Evolutionary conservation across 2,888 invertebrate species (phyloP).

Genomic region (Andrena haemorrhoa): DNA sequence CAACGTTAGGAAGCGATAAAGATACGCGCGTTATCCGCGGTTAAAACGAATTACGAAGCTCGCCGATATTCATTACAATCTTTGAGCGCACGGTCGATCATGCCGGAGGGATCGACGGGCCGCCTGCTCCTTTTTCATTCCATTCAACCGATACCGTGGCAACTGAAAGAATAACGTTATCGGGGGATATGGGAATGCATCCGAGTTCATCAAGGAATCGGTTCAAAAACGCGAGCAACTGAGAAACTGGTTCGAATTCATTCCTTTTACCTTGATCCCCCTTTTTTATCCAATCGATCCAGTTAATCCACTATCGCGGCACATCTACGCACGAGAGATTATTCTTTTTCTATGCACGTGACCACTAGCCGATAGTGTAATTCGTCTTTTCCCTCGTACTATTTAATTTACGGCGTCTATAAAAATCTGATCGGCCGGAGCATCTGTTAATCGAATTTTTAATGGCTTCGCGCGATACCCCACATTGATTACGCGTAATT

Average conservation of each 20-base stretch:
- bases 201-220: conserved; percentile 23
- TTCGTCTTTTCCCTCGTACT: conserved; percentile 6
- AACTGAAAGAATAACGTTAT: conserved; percentile 21
- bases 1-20: background rate
- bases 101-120: background rate
- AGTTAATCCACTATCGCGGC: conserved; percentile 60
- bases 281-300: conserved; percentile 59
- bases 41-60: conserved; percentile 1
- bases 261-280: conserved; percentile 48
- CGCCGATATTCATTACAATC: background rate
- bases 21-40: conserved; percentile 9
- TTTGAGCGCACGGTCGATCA: background rate
- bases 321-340: conserved; percentile 32
- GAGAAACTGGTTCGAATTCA: conserved; percentile 55
- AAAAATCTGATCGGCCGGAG: conserved; percentile 21
- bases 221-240: conserved; percentile 46
- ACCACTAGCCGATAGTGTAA: conserved; percentile 38
- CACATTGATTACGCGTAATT: conserved; percentile 22
- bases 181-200: conserved; percentile 1
- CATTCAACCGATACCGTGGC: background rate
- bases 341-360: conserved; percentile 47
- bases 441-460: conserved; percentile 25
- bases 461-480: background rate
- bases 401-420: conserved; percentile 31
- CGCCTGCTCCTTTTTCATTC: background rate